These are phyloP conservation scores for Coenonympha glycerion DNA, from an alignment of 2,888 invertebrate species.

Conservation along the genomic window DNA sequence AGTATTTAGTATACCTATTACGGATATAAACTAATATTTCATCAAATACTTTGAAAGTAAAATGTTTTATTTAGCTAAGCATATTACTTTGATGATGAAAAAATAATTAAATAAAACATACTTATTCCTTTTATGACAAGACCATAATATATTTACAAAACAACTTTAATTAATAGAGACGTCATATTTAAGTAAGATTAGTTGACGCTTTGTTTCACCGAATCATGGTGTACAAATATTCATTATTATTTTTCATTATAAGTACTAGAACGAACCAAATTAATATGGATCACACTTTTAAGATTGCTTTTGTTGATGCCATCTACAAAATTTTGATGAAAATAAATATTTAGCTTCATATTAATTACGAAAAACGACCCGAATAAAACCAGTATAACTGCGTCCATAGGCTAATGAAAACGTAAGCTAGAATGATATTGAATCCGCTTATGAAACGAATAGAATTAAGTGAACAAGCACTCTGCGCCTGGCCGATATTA, in stretches of 20 bases:
- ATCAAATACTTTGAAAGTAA: too few relatives aligned
- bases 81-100: too few relatives aligned
- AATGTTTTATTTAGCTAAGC: too few relatives aligned
- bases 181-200: constrained; percentile 5
- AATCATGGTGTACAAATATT: constrained; percentile 4
- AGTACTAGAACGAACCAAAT: not conserved
- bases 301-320: not conserved
- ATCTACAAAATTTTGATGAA: not conserved
- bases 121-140: not conserved
- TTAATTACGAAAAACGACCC: not conserved
- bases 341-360: not conserved
- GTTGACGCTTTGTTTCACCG: constrained; percentile 1
- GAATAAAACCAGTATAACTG: constrained; percentile 8
- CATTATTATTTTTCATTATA: not conserved
- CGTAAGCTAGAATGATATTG: constrained; percentile 18
- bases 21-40: too few relatives aligned
- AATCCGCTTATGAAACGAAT: constrained; percentile 29
- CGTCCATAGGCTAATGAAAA: constrained; percentile 3
- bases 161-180: not conserved
- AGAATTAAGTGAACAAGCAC: constrained; percentile 25
- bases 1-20: too few relatives aligned
- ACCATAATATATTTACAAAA: not conserved
- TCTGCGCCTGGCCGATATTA: constrained; percentile 43
- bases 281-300: not conserved
- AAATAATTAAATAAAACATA: too few relatives aligned